Base-by-base conservation (phyloP, 1,140 invertebrate genomes). In the Philaenus spumarius region DNA sequence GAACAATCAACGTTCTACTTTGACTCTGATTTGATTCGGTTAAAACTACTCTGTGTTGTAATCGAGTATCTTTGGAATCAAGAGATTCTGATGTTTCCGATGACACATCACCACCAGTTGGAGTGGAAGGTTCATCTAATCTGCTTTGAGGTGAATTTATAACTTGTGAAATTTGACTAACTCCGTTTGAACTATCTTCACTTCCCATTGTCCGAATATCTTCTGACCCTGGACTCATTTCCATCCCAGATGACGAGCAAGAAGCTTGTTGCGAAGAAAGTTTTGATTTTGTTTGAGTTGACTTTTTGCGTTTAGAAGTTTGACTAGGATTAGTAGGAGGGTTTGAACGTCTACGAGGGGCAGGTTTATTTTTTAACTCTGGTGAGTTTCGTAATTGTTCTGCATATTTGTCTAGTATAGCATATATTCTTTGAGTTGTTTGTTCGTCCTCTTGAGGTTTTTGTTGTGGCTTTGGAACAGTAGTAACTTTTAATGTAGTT, bases 401-500 rank as follows among this genome's bases (percentile, higher is more conserved):
- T 39, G 86, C 85, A 70, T 90, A 90, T 66, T 88, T 84, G 1
- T 87, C 86, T 17, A 90, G 69, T 66, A 90, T 90, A 52, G 86
- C 86, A 57, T 89, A 82, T 57, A 90, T 89, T 52, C 87, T 77
- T 67, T 89, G 86, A 1, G 85, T 86, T 0, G 86, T 89, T 67
- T 89, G 84, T 68, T 89, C 87, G 66, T 89, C 87, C 72, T 90
- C 87, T 62, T 87, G 79, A 1, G 86, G 84, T 69, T 89, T 89
- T 63, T 87, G 87, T 57, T 81, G 77, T 1, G 85, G 82, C 54
- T 83, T 80, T 9, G 84, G 80, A 14, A 85, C 78, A 3, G 82
- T 80, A 22, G 82, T 80, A 1, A 83, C 71, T 71, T 85, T 87
- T 12, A 62, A 64, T 5, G 76, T 74, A 24, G 81, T 75, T 50